Evolutionary conservation across 37 sponge, comb jelly and placozoan genomes (phyloP).

Genomic region (Chondrosia reniformis): DNA sequence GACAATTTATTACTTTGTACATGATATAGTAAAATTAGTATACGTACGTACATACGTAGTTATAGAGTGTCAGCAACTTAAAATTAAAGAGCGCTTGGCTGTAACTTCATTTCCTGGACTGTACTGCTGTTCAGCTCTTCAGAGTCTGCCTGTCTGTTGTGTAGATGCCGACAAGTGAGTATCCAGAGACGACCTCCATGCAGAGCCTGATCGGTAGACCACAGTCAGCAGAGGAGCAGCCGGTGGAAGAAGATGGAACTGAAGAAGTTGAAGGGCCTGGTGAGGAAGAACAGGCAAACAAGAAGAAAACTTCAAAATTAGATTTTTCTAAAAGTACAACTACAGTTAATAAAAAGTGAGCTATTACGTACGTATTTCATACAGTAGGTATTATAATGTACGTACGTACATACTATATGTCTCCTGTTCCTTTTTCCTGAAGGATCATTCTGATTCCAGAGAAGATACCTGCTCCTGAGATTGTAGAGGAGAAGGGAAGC

Average conservation of each 20-base stretch:
- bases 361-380: not conserved
- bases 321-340: not conserved
- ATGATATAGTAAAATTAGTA: not conserved
- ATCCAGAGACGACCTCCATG: constrained; percentile 16
- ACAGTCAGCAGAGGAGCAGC: not conserved
- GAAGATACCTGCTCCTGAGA: constrained; percentile 8
- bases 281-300: not conserved
- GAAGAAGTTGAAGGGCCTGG: not conserved
- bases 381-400: not conserved
- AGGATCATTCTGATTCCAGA: constrained; percentile 17
- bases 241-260: not conserved
- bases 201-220: not conserved
- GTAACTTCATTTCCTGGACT: too few relatives aligned
- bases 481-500: constrained; percentile 24
- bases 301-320: not conserved
- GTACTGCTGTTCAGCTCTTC: not conserved
- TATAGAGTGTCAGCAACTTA: too few relatives aligned
- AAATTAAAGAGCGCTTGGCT: too few relatives aligned
- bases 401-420: not conserved
- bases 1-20: not conserved
- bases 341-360: too few relatives aligned
- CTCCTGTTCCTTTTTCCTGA: constrained; percentile 22
- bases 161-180: not conserved
- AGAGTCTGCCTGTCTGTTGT: not conserved
- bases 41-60: not conserved